Conservation (phyloP, 2,888 invertebrate species). For the Dasysyrphus albostriatus region DNA sequence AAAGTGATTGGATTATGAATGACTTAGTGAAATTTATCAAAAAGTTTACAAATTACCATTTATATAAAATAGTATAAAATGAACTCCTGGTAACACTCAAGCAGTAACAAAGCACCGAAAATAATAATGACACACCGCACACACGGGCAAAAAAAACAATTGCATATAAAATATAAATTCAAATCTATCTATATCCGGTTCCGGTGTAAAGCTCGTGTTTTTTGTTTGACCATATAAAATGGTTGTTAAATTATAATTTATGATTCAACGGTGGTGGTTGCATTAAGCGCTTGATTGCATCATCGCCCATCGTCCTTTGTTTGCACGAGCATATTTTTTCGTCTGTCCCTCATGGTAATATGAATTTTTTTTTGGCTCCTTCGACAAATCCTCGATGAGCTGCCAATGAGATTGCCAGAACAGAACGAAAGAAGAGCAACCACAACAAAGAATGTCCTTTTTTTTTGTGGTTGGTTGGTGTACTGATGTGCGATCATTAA, state of each 20-base stretch:
- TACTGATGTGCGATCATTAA: conserved; percentile 57
- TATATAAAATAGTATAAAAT: no score
- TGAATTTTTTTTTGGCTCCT: conserved; percentile 25
- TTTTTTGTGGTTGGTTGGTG: background rate
- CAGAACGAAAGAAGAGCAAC: conserved; percentile 29
- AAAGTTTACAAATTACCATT: no score
- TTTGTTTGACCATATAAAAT: conserved; percentile 41
- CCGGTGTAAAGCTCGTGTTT: background rate
- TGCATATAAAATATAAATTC: background rate
- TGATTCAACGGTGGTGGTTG: conserved; percentile 53
- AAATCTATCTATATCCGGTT: conserved; percentile 8
- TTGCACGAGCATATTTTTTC: conserved; percentile 14
- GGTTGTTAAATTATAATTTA: conserved; percentile 68
- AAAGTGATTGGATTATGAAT: no score
- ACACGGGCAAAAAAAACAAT: background rate
- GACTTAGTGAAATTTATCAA: no score
- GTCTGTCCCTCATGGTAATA: background rate
- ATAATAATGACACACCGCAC: background rate
- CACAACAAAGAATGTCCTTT: conserved; percentile 17
- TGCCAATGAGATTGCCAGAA: conserved; percentile 56
- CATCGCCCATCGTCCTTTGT: conserved; percentile 55
- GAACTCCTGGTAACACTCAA: background rate
- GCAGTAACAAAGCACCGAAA: background rate
- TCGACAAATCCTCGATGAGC: conserved; percentile 61
- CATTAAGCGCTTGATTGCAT: conserved; percentile 56